Conservation (phyloP, 2,888 invertebrate genomes). For the Cataglyphis albicans region DNA sequence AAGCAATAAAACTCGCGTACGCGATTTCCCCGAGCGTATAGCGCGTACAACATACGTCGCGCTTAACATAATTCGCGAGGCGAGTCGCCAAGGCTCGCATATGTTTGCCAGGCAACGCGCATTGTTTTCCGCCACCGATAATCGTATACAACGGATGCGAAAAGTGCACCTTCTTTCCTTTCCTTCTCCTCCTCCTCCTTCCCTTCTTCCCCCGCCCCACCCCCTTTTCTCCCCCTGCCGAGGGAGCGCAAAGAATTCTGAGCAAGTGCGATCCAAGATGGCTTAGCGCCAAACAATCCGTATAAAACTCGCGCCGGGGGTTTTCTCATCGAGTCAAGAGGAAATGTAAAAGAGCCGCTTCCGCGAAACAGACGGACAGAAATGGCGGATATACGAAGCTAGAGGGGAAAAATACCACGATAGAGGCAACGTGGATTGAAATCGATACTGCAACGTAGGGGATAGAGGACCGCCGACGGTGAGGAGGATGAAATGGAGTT, state of each 20-base stretch:
- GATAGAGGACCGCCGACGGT: slow-evolving; percentile 13
- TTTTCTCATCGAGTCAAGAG: slow-evolving; percentile 57
- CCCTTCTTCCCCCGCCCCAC: background rate
- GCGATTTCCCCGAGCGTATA: slow-evolving; percentile 42
- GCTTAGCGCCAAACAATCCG: slow-evolving; percentile 54
- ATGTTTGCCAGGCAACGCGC: slow-evolving; percentile 37
- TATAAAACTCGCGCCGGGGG: slow-evolving; percentile 27
- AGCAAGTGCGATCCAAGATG: slow-evolving; percentile 49
- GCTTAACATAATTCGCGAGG: slow-evolving; percentile 53
- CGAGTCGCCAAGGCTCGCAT: slow-evolving; percentile 44
- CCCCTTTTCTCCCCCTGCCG: background rate
- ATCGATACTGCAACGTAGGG: slow-evolving; percentile 43
- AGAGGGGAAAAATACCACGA: slow-evolving; percentile 28
- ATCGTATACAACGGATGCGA: slow-evolving; percentile 48
- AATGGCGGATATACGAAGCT: slow-evolving; percentile 36
- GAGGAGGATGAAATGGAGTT: slow-evolving; percentile 35
- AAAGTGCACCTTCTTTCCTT: slow-evolving; percentile 19
- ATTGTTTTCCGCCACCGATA: slow-evolving; percentile 49
- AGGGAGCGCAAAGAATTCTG: slow-evolving; percentile 53
- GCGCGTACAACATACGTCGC: slow-evolving; percentile 34
- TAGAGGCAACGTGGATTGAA: slow-evolving; percentile 47
- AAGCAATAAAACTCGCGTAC: slow-evolving; percentile 39
- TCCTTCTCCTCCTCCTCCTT: background rate
- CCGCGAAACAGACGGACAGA: slow-evolving; percentile 55
- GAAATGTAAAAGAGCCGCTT: slow-evolving; percentile 58